These are phyloP conservation scores for Hanleya hanleyi DNA, from an alignment of 2,888 invertebrate species.

Conservation along the genomic window DNA sequence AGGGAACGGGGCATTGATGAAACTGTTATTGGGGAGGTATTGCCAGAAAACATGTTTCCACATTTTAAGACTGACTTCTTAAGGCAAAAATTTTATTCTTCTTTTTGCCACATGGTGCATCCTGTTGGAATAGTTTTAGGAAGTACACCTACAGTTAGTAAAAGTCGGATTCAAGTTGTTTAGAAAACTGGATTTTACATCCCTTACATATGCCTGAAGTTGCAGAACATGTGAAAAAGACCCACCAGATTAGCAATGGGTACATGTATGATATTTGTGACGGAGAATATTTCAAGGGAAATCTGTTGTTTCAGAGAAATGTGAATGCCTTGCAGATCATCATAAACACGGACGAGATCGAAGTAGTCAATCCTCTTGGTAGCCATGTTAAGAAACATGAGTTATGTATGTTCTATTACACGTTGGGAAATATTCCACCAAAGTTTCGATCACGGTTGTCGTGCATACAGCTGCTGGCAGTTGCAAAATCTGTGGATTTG, in stretches of 20 bases:
- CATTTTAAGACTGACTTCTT: too few relatives aligned
- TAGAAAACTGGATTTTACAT: not conserved
- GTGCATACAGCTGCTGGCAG: slow-evolving; percentile 13
- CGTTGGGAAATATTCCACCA: slow-evolving; percentile 19
- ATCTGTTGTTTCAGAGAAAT: slow-evolving; percentile 6
- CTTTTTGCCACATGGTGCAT: too few relatives aligned
- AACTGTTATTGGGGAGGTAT: too few relatives aligned
- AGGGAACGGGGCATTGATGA: too few relatives aligned
- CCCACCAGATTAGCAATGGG: not conserved
- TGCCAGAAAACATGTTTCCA: too few relatives aligned
- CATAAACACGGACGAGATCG: slow-evolving; percentile 17
- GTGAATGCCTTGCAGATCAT: slow-evolving; percentile 5
- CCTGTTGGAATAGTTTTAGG: too few relatives aligned
- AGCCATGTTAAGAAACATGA: slow-evolving; percentile 25
- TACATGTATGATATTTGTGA: slow-evolving; percentile 17
- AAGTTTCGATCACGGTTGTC: slow-evolving; percentile 14
- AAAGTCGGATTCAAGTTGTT: not conserved
- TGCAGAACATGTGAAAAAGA: not conserved
- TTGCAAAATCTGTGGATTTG: not conserved
- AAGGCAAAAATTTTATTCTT: too few relatives aligned
- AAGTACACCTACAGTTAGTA: not conserved
- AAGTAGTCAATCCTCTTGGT: slow-evolving; percentile 27
- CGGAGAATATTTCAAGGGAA: slow-evolving; percentile 5
- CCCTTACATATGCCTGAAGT: slow-evolving; percentile 11
- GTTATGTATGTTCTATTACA: slow-evolving; percentile 23